Evolutionary conservation across 2,888 invertebrate genomes (phyloP).

Genomic region (Notodonta dromedarius): DNA sequence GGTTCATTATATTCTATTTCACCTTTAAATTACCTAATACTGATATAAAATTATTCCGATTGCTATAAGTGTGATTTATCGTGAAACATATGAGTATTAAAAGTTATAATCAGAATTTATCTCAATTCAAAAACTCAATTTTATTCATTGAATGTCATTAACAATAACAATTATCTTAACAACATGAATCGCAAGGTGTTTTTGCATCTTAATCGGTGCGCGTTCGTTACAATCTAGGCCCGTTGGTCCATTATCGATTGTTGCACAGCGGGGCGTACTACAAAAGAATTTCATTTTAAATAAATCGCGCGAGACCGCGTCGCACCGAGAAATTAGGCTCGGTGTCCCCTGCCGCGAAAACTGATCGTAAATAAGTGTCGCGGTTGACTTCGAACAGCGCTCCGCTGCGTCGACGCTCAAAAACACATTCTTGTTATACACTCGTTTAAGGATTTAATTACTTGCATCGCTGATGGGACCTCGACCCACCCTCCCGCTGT

Average conservation of each 20-base stretch:
- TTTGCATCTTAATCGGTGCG: conserved; percentile 73
- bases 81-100: no score
- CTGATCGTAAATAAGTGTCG: conserved; percentile 81
- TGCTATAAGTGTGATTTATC: no score
- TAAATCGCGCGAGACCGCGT: conserved; percentile 81
- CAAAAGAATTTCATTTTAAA: conserved; percentile 79
- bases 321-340: conserved; percentile 80
- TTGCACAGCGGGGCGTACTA: conserved; percentile 75
- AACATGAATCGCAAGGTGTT: conserved; percentile 60
- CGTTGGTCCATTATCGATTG: conserved; percentile 73
- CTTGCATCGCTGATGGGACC: conserved; percentile 70
- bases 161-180: conserved; percentile 56
- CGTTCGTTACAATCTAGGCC: conserved; percentile 69
- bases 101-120: conserved; percentile 7
- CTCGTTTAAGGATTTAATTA: conserved; percentile 82
- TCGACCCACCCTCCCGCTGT: conserved; percentile 32
- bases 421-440: conserved; percentile 80
- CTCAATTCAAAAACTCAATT: conserved; percentile 12
- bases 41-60: no score
- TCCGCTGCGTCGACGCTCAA: conserved; percentile 63
- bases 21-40: no score
- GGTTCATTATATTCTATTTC: no score
- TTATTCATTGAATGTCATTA: conserved; percentile 45
- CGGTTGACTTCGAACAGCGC: conserved; percentile 55
- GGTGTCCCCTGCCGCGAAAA: conserved; percentile 80